Conservation (phyloP, 2,888 invertebrate genomes). For the Micoletzkya japonica region DNA sequence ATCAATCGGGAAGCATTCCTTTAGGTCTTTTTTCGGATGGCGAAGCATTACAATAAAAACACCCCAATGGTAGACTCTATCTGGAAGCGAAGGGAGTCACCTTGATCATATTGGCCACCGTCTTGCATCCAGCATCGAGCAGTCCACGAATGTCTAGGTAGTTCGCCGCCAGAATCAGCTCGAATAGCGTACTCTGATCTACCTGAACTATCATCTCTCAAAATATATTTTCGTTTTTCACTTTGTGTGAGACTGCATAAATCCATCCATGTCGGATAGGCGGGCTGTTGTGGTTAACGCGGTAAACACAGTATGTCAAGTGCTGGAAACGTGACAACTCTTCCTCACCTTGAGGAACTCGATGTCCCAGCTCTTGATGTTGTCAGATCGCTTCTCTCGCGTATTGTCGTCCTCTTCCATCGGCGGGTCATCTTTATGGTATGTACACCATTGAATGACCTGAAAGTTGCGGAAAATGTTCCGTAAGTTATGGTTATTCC, state of each 20-base stretch:
- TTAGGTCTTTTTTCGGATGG: no score
- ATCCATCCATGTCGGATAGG: background rate
- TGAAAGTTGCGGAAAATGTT: slow-evolving; percentile 8
- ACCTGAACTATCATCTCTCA: no score
- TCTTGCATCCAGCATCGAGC: slow-evolving; percentile 93
- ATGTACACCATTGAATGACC: slow-evolving; percentile 67
- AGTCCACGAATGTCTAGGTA: slow-evolving; percentile 89
- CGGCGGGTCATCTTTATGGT: slow-evolving; percentile 79
- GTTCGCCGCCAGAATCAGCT: slow-evolving; percentile 90
- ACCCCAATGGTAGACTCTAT: no score
- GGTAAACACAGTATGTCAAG: background rate
- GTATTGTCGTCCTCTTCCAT: slow-evolving; percentile 89
- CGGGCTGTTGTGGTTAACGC: background rate
- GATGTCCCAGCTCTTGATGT: slow-evolving; percentile 98
- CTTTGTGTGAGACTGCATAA: background rate
- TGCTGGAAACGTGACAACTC: no score
- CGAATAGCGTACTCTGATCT: slow-evolving; percentile 93
- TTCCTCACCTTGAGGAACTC: slow-evolving; percentile 87
- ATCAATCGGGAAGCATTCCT: no score
- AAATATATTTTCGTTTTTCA: no score
- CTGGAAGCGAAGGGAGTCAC: no score
- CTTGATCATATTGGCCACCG: slow-evolving; percentile 71
- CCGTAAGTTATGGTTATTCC: background rate
- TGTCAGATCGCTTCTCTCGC: slow-evolving; percentile 96
- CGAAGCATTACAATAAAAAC: no score